Evolutionary conservation across 2,797 vertebrate genomes (phyloP).

Genomic region (Octomys mimax): DNA sequence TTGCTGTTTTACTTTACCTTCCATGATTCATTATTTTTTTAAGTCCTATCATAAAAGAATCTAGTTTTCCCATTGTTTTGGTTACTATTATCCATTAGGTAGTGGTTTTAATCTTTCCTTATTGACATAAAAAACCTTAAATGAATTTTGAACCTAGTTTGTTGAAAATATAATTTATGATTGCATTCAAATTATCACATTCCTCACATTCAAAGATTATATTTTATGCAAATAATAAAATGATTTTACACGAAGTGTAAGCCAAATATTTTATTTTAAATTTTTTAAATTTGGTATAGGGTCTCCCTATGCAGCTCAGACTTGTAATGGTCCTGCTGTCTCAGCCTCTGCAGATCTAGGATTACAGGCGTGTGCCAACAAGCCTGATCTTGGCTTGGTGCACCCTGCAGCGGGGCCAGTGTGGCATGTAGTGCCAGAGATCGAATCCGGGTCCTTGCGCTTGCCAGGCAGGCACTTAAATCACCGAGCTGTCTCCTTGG

Average conservation of each 20-base stretch:
- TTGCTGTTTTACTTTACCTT: slow-evolving; percentile 81
- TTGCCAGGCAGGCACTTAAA: too few species aligned
- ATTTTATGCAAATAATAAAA: slow-evolving; percentile 60
- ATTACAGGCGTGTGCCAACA: too few species aligned
- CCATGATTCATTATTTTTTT: slow-evolving; percentile 81
- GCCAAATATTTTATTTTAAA: neutral
- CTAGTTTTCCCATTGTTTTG: slow-evolving; percentile 72
- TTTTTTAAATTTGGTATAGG: too few species aligned
- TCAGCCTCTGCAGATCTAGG: too few species aligned
- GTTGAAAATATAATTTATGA: slow-evolving; percentile 71
- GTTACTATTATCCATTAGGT: slow-evolving; percentile 79
- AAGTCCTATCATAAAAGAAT: slow-evolving; percentile 74
- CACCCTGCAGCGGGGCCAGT: too few species aligned
- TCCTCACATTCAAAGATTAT: neutral
- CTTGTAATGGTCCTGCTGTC: too few species aligned
- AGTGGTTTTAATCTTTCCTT: slow-evolving; percentile 78
- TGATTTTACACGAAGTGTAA: slow-evolving; percentile 41
- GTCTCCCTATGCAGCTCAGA: too few species aligned
- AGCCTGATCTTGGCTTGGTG: too few species aligned
- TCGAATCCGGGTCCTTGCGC: too few species aligned
- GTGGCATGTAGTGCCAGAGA: too few species aligned
- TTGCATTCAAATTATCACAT: too few species aligned
- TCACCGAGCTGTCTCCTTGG: too few species aligned
- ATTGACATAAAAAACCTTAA: slow-evolving; percentile 63
- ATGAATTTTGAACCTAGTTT: slow-evolving; percentile 76